phyloP scores from a whole-genome alignment of 1,140 invertebrate species.

The Papilio helenus region DNA sequence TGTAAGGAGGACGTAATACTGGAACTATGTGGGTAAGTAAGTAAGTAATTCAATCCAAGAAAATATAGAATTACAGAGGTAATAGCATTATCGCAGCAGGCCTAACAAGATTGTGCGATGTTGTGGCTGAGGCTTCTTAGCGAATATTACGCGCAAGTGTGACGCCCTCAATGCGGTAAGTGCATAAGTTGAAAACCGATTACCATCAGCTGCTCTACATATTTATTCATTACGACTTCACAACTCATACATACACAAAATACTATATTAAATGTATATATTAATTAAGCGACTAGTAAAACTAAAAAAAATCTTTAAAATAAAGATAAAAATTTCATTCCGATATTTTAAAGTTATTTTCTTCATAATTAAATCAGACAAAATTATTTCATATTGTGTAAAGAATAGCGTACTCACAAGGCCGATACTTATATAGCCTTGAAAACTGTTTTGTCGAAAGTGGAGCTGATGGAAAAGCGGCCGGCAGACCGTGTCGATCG shows the following conservation, averaged over 20 bases:
- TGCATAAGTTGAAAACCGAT: constrained; percentile 67
- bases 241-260: neutral
- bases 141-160: constrained; percentile 66
- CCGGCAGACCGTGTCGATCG: constrained; percentile 69
- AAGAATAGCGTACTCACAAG: constrained; percentile 41
- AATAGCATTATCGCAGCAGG: constrained; percentile 66
- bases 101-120: constrained; percentile 68
- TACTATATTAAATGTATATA: neutral
- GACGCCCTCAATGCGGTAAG: constrained; percentile 72
- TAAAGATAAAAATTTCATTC: no score
- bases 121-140: constrained; percentile 74
- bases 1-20: constrained; percentile 27
- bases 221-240: constrained; percentile 25
- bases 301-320: no score
- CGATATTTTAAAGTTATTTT: no score
- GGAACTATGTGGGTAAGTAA: constrained; percentile 37
- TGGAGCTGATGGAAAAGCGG: constrained; percentile 71
- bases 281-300: neutral
- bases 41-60: constrained; percentile 49
- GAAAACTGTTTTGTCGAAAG: constrained; percentile 69
- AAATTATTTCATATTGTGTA: neutral
- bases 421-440: constrained; percentile 53
- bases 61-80: constrained; percentile 55
- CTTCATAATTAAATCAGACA: neutral
- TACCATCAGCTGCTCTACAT: constrained; percentile 56